phyloP scores from a whole-genome alignment of 1,140 invertebrate genomes.

The Brachystomella parvula region DNA sequence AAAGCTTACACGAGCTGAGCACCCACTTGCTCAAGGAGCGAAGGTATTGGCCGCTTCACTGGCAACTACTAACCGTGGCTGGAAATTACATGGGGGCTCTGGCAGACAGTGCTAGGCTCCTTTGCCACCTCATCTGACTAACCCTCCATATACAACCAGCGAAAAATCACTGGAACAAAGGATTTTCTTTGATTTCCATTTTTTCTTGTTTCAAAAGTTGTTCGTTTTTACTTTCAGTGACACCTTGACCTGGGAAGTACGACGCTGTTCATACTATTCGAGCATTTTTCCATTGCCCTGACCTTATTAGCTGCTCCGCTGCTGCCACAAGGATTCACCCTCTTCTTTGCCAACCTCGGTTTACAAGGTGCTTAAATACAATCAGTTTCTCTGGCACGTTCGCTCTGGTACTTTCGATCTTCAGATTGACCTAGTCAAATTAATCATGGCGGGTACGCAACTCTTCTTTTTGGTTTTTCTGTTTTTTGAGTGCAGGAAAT shows the following conservation, averaged over 20 bases:
- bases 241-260: slow-evolving; percentile 57
- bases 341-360: slow-evolving; percentile 75
- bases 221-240: slow-evolving; percentile 44
- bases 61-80: slow-evolving; percentile 59
- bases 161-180: slow-evolving; percentile 56
- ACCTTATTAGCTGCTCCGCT: slow-evolving; percentile 72
- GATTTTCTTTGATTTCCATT: slow-evolving; percentile 47
- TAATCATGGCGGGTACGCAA: slow-evolving; percentile 61
- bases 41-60: slow-evolving; percentile 53
- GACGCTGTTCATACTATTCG: slow-evolving; percentile 61
- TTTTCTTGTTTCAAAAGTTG: neutral
- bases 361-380: slow-evolving; percentile 63
- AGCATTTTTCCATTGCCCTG: slow-evolving; percentile 65
- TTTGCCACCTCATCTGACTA: slow-evolving; percentile 64
- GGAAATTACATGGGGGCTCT: slow-evolving; percentile 40
- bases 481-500: neutral
- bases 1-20: slow-evolving; percentile 71
- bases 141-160: slow-evolving; percentile 57
- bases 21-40: slow-evolving; percentile 66
- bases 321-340: slow-evolving; percentile 74
- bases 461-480: neutral
- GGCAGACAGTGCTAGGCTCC: slow-evolving; percentile 61
- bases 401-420: slow-evolving; percentile 70
- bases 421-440: slow-evolving; percentile 76
- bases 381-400: slow-evolving; percentile 69